Percentiles rank a stretch among this genome's conserved stretches.
Conservation (phyloP, 23 tunicate species). For the Corella eumyota region DNA sequence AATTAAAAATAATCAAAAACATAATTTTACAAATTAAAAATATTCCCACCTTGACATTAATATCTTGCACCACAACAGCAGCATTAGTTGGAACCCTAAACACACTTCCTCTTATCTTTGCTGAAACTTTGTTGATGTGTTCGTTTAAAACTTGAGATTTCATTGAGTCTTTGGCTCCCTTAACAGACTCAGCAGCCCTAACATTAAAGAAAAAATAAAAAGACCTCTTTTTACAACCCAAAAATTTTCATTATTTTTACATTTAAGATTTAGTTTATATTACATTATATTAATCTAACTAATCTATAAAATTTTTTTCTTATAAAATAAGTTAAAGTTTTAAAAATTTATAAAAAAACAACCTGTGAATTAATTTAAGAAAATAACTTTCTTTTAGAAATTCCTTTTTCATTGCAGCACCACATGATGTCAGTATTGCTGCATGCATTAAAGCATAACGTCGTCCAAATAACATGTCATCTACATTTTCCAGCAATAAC, state of each 20-base stretch:
- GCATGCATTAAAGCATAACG: slow-evolving; percentile 36
- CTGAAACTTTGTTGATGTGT: slow-evolving; percentile 31
- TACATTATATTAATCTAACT: no score
- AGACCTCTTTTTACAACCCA: no score
- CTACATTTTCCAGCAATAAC: slow-evolving; percentile 50
- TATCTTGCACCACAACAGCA: slow-evolving; percentile 43
- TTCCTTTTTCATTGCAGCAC: slow-evolving; percentile 50
- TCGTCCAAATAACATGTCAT: slow-evolving; percentile 5
- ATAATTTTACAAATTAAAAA: no score
- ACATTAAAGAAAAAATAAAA: background rate
- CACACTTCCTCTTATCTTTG: slow-evolving; percentile 17
- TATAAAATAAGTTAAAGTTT: background rate
- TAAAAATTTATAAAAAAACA: background rate
- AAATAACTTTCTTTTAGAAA: slow-evolving; percentile 51
- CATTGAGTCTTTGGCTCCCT: slow-evolving; percentile 53
- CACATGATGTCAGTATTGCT: slow-evolving; percentile 32
- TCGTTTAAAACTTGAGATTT: slow-evolving; percentile 28
- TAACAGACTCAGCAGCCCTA: slow-evolving; percentile 76
- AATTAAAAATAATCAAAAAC: no score
- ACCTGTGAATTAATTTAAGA: slow-evolving; percentile 38
- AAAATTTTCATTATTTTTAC: no score
- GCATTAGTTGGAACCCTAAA: slow-evolving; percentile 83
- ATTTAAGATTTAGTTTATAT: no score
- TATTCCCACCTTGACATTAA: slow-evolving; percentile 46
- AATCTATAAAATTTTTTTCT: background rate